A percentile compares a stretch with the other conserved stretches of the same genome.
Conservation (phyloP, 1,140 invertebrate genomes). For the Drosophila sulfurigaster region DNA sequence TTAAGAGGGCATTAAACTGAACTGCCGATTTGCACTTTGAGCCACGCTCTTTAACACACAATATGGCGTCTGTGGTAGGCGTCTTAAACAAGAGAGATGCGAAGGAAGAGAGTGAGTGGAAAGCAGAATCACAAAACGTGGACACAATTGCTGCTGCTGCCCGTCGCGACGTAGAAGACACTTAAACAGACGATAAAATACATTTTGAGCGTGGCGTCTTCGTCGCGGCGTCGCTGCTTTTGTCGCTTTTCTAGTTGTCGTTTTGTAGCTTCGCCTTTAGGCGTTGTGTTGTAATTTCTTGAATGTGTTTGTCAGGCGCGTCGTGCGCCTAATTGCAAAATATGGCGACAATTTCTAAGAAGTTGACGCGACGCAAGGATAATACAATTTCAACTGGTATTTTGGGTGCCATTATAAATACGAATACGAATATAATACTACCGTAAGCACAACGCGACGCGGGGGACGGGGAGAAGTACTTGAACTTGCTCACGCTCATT, state of each 20-base stretch:
- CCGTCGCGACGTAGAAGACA: slow-evolving; percentile 54
- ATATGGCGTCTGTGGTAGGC: slow-evolving; percentile 16
- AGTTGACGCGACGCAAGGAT: slow-evolving; percentile 65
- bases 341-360: slow-evolving; percentile 81
- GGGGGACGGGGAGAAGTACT: slow-evolving; percentile 8
- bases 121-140: slow-evolving; percentile 4
- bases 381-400: slow-evolving; percentile 82
- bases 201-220: slow-evolving; percentile 64
- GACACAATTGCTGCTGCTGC: slow-evolving; percentile 29
- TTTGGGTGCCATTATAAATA: slow-evolving; percentile 70
- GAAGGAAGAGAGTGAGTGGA: background rate
- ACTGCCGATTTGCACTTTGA: slow-evolving; percentile 41
- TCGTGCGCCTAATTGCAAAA: slow-evolving; percentile 74
- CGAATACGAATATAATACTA: slow-evolving; percentile 44
- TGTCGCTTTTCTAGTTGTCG: slow-evolving; percentile 21
- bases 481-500: slow-evolving; percentile 39
- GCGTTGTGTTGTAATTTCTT: slow-evolving; percentile 75
- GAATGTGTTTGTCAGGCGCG: slow-evolving; percentile 75
- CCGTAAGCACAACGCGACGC: too few species aligned
- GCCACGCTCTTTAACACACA: slow-evolving; percentile 25
- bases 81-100: slow-evolving; percentile 2
- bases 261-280: slow-evolving; percentile 46
- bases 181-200: slow-evolving; percentile 80
- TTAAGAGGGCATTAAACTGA: slow-evolving; percentile 43
- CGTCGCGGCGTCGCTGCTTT: slow-evolving; percentile 31